phyloP scores from a whole-genome alignment of 2,888 invertebrate species.

The Eurytoma californica region DNA sequence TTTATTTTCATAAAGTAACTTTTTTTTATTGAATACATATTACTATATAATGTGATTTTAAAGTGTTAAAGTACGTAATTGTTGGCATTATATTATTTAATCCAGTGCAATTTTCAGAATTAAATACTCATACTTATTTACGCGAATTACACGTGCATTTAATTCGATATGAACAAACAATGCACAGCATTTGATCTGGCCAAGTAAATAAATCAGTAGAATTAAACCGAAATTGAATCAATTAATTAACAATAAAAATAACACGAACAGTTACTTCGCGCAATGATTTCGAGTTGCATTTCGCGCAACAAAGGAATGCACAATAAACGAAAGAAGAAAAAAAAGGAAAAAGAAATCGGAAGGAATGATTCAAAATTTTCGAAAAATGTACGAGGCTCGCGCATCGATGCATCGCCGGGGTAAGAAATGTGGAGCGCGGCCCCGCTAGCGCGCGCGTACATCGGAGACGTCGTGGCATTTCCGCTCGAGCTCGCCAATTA shows the following conservation, averaged over 20 bases:
- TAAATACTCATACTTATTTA: not conserved
- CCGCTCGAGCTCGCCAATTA: slow-evolving; percentile 70
- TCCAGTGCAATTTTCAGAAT: no score
- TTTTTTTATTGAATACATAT: not conserved
- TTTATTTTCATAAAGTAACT: not conserved
- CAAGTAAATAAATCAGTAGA: no score
- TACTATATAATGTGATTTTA: not conserved
- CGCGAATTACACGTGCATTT: not conserved
- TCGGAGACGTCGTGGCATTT: slow-evolving; percentile 10
- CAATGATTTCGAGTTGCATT: no score
- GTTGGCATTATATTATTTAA: no score
- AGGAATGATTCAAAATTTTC: no score
- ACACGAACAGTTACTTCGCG: not conserved
- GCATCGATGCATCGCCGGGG: not conserved
- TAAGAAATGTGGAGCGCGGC: not conserved
- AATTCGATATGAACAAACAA: not conserved
- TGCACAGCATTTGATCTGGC: not conserved
- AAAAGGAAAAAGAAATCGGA: no score
- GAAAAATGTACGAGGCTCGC: not conserved
- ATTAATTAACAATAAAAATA: no score
- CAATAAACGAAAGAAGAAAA: no score
- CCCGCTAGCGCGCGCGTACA: not conserved
- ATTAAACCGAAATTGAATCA: no score
- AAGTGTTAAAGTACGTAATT: no score
- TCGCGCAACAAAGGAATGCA: not conserved